A percentile compares a stretch with the other conserved stretches of the same genome.
phyloP scores from a whole-genome alignment of 2,113 vertebrate genomes.

The Lasiurus cinereus region DNA sequence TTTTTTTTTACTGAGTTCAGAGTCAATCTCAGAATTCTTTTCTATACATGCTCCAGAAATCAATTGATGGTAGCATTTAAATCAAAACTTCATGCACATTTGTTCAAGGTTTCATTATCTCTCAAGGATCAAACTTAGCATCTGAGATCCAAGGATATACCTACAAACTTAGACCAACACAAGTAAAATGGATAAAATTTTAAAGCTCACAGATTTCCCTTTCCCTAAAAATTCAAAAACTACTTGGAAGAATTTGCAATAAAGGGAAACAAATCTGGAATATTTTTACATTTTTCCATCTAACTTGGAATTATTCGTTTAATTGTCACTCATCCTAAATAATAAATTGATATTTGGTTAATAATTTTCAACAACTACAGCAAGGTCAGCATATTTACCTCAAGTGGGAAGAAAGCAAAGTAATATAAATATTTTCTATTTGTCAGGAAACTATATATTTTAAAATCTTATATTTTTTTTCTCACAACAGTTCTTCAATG shows the following conservation, averaged over 20 bases:
- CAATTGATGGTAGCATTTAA: background rate
- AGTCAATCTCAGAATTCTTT: background rate
- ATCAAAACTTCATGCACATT: background rate
- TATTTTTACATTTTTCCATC: background rate
- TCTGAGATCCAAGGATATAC: background rate
- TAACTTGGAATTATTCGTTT: constrained; percentile 19
- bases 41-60: background rate
- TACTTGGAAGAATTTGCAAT: constrained; percentile 2
- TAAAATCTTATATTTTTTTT: background rate
- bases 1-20: constrained; percentile 19
- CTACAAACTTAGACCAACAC: background rate
- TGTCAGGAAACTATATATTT: background rate
- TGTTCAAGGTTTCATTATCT: constrained; percentile 1
- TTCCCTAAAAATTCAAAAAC: constrained; percentile 35
- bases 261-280: background rate
- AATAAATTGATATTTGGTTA: constrained; percentile 1
- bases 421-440: constrained; percentile 25
- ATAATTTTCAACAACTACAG: constrained; percentile 28
- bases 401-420: background rate
- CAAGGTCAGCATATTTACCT: background rate
- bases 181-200: background rate
- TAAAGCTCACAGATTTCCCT: background rate
- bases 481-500: background rate
- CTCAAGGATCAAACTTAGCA: background rate
- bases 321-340: background rate